Base-by-base conservation (phyloP, 2,113 vertebrate species). In the Bujurquina vittata region DNA sequence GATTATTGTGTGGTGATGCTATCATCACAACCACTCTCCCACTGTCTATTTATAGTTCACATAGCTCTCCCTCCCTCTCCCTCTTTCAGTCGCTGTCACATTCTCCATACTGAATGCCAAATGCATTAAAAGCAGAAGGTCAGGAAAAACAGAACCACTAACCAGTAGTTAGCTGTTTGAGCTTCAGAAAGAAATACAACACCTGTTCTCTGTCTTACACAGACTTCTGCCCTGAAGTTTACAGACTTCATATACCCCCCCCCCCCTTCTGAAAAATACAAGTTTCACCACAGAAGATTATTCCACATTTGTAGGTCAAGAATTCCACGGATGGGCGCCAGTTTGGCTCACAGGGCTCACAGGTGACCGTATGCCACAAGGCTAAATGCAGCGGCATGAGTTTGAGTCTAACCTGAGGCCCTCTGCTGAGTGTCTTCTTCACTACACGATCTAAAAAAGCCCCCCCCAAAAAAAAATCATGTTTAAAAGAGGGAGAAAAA, bases 21-120 rank as follows among this genome's bases (percentile, higher is more conserved):
- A 91, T 92, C 89, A 90, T 91, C 88, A 84, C 90, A 89, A 78
- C 88, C 83, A 86, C 87, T 92, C 89, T 89, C 81, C 87, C 83
- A 75, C 84, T 81, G 54, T 89, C 91, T 93, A 92, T 93, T 93
- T 92, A 86, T 92, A 92, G 92, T 88, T 85, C 91, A 83, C 86
- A 91, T 59, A 84, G 86, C 85, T 74, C 80, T 40, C 87, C 9
- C 79, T 72, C 85, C 17, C 58, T 15, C 79, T 29, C 43, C 54
- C 87, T 75, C 81, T 78, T 73, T 87, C 91, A 88, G 85, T 76
- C 82, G 69, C 84, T n/a, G 79, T 90, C 90, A 91, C 83, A 93
- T 85, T 91, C 83, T 91, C 89, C 87, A 89, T 26, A 22, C 40
- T 79, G 79, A 79, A 86, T 79, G 86, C 87, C 87, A 92, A 80